Base-by-base conservation (phyloP, 2,113 vertebrate genomes). In the Tragelaphus imberbis region DNA sequence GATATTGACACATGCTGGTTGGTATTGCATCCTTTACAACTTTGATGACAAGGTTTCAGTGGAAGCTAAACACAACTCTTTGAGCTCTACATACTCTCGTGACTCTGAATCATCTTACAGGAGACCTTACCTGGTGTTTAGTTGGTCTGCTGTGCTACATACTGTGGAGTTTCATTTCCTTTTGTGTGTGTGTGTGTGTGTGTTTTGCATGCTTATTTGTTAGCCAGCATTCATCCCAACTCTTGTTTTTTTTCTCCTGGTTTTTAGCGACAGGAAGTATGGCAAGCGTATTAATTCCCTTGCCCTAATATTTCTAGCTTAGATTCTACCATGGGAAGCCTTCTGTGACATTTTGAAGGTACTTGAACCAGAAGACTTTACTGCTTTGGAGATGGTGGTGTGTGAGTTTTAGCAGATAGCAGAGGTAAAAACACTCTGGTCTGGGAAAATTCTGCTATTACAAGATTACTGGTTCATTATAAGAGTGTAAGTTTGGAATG, bases 21-120 rank as follows among this genome's bases (percentile, higher is more conserved):
- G 61, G 25, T 40, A 13, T 84, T 58, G 53, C 68, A 14, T 75
- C 75, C 49, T 82, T 14, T 44, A 17, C 21, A 58, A 85, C 3
- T 14, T 28, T 51, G 59, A 84, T 40, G 47, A 80, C 25, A 55
- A 68, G 12, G 13, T 7, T 68, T 59, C 21, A 27, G 25, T 65
- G 59, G 33, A 12, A 58, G 21, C 12, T 68, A 30, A 49, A 30
- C 10, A 4, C 6, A 51, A 16, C 3, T 65, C 44, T 88, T 21
- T 8, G 51, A 94, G 44, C 13, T 19, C 28, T 71, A 2, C 6
- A 14, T 1, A 28, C 30, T 44, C 11, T 3, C 1, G 1, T 15
- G 58, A 21, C 19, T 88, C 14, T 58, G 58, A 84, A 17, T 79
- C 23, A 51, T n/a, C 36, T 17, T 53, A 0, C 12, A 33, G 11